Base-by-base conservation (phyloP, 2,888 invertebrate genomes). In the Eledona agricola region DNA sequence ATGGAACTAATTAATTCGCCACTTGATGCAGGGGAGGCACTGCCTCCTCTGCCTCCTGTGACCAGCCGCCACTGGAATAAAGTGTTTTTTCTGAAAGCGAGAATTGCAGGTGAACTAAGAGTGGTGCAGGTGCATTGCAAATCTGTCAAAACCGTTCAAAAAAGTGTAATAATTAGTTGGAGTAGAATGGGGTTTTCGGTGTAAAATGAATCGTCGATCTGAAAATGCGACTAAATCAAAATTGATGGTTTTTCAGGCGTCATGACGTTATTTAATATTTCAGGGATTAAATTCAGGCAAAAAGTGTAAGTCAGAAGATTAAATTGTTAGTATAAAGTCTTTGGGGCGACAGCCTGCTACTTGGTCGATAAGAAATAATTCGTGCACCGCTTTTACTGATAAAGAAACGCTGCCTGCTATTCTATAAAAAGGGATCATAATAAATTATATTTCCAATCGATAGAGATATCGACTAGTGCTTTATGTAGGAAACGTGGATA, bases 381-480 rank as follows among this genome's bases (percentile, higher is more conserved):
- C 12, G 26, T 51, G 38, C 47, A 22, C 40, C 53, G 53, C 42
- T 26, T 32, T 26, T 11, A 3, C 42, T 47, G 53, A 53, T 53
- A 53, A 53, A 53, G 53, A 53, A 53, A 52, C 38, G 23, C 16
- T 38, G 26, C 23, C 25, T 26, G 43, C 45, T 43, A 51, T 55
- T 55, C 51, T 51, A 52, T 52, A 56, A 56, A 56, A 53, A 37
- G 49, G 56, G 56, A 56, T 56, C 49, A 56, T 56, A 47, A 56
- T 56, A 56, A 56, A 56, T 56, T 52, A 56, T 53, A 49, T 43
- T 49, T 29, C 12, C 42, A 47, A 52, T 55, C 55, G 49, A 56
- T 52, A 49, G 19, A 42, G 47, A 49, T 52, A 56, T 52, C 56
- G 43, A 56, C 56, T 43, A 52, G 23, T 55, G 55, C 47, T 52